A percentile compares a stretch with the other conserved stretches of the same genome.
These are phyloP conservation scores for Cryptotis parvus DNA, from an alignment of 2,113 vertebrate genomes.

Conservation along the genomic window DNA sequence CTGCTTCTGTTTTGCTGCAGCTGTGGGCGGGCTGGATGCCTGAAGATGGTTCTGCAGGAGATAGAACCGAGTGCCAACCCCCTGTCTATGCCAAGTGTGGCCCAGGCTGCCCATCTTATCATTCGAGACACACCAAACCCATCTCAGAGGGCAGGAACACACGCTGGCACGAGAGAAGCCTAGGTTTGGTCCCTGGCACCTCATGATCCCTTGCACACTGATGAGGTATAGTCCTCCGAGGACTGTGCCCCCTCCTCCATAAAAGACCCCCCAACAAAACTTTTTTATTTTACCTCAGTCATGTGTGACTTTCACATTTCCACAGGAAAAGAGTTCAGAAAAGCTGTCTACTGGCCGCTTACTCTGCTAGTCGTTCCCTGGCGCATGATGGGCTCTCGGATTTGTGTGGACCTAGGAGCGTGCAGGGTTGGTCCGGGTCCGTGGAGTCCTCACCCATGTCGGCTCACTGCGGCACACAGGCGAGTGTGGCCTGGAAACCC, in stretches of 20 bases:
- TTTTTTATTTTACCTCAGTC: neutral
- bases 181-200: too few species aligned
- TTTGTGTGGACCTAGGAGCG: neutral
- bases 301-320: neutral
- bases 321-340: slow-evolving; percentile 33
- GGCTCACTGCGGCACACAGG: neutral
- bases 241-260: neutral
- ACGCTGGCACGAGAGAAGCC: neutral
- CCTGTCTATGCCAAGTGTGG: neutral
- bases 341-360: neutral
- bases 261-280: neutral
- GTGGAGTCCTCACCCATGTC: neutral
- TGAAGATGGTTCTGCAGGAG: neutral
- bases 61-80: slow-evolving; percentile 25
- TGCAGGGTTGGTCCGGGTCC: neutral
- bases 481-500: neutral
- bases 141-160: neutral
- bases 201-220: too few species aligned
- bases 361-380: neutral
- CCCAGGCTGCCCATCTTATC: neutral
- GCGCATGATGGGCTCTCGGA: neutral
- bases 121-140: neutral
- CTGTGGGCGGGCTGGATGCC: neutral
- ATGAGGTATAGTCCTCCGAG: too few species aligned
- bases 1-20: neutral